phyloP scores from a whole-genome alignment of 2,888 invertebrate genomes.

The Pterostichus niger region DNA sequence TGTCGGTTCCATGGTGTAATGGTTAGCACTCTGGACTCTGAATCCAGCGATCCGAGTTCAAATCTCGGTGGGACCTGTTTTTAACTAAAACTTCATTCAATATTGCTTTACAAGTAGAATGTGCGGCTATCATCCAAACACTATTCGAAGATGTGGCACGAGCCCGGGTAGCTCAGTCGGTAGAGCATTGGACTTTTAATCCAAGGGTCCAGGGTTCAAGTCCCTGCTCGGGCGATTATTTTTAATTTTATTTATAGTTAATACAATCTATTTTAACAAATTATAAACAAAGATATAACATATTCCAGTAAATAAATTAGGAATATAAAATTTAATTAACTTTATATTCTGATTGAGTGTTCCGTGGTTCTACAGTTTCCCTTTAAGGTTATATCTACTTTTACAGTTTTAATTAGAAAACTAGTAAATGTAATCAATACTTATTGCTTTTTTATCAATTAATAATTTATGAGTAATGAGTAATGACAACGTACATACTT shows the following conservation, averaged over 20 bases:
- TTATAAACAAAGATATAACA: too few relatives aligned
- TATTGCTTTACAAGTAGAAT: too few relatives aligned
- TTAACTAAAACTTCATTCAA: too few relatives aligned
- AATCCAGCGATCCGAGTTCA: constrained; percentile 83
- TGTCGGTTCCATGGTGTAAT: constrained; percentile 82
- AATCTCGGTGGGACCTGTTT: constrained; percentile 81
- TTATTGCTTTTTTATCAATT: neutral
- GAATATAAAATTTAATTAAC: too few relatives aligned
- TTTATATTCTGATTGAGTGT: too few relatives aligned
- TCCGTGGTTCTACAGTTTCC: neutral
- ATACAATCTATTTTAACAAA: too few relatives aligned
- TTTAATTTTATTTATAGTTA: neutral
- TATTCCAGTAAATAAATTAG: too few relatives aligned
- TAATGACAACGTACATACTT: neutral
- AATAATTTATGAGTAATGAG: neutral
- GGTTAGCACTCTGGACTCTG: constrained; percentile 84
- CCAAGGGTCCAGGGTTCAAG: constrained; percentile 90
- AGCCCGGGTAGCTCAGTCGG: constrained; percentile 87
- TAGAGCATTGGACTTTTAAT: constrained; percentile 89
- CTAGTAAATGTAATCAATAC: neutral
- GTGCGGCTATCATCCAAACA: too few relatives aligned
- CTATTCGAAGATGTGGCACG: too few relatives aligned
- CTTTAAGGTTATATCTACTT: neutral
- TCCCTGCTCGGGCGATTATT: constrained; percentile 83
- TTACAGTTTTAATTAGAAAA: neutral